These are phyloP conservation scores for Drosophila guanche DNA, from an alignment of 1,140 invertebrate genomes.

Conservation along the genomic window DNA sequence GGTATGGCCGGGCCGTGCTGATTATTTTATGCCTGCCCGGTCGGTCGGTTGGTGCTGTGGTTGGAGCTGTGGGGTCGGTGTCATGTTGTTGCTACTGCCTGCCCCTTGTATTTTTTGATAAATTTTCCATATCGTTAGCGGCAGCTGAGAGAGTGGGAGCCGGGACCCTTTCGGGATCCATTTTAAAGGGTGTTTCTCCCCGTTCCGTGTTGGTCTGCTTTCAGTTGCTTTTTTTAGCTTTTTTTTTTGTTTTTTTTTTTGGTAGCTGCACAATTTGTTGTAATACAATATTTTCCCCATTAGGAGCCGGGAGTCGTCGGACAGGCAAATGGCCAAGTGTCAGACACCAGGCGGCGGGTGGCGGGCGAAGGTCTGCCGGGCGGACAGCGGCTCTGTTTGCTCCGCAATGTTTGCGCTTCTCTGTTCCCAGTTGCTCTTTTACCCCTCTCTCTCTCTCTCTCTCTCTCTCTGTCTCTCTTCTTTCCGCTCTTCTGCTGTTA, in stretches of 20 bases:
- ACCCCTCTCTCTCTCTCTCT: neutral
- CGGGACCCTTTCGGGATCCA: slow-evolving; percentile 57
- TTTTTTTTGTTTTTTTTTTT: slow-evolving; percentile 19
- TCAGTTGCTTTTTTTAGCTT: slow-evolving; percentile 14
- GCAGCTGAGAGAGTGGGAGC: slow-evolving; percentile 9
- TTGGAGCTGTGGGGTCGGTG: slow-evolving; percentile 28
- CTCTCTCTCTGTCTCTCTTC: slow-evolving; percentile 1
- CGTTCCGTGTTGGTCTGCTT: slow-evolving; percentile 1
- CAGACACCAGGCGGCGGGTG: neutral
- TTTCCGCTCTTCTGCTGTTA: slow-evolving; percentile 24
- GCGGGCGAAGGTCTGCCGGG: neutral
- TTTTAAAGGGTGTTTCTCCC: slow-evolving; percentile 51
- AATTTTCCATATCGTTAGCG: slow-evolving; percentile 81
- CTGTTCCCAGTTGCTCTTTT: slow-evolving; percentile 3
- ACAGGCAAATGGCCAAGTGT: slow-evolving; percentile 64
- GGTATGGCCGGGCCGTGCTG: slow-evolving; percentile 43
- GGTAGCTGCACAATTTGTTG: slow-evolving; percentile 67
- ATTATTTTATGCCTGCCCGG: slow-evolving; percentile 75
- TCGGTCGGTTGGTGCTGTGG: slow-evolving; percentile 25
- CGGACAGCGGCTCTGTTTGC: slow-evolving; percentile 64
- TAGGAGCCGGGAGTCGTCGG: slow-evolving; percentile 45
- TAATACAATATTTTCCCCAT: slow-evolving; percentile 81
- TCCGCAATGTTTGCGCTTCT: slow-evolving; percentile 58
- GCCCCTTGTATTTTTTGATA: slow-evolving; percentile 72
- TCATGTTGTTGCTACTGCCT: slow-evolving; percentile 54